phyloP scores from a whole-genome alignment of 2,888 invertebrate species.

The Epirrhoe tristata region DNA sequence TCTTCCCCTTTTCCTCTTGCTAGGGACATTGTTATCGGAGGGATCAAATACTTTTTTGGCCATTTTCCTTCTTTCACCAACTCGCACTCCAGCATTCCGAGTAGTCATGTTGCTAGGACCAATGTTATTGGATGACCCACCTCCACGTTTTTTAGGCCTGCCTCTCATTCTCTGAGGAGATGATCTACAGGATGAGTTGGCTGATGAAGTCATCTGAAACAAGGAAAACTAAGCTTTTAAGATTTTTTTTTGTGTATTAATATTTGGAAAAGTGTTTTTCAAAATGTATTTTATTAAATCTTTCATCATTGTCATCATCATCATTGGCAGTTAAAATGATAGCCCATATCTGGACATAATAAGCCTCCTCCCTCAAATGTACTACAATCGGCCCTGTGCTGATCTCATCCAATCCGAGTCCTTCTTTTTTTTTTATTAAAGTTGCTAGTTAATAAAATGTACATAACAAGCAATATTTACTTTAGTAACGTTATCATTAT shows the following conservation, averaged over 20 bases:
- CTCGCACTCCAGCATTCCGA: constrained; percentile 77
- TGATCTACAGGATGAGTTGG: constrained; percentile 80
- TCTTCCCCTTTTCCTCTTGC: constrained; percentile 88
- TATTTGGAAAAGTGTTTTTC: neutral
- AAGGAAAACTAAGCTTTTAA: neutral
- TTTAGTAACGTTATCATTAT: constrained; percentile 77
- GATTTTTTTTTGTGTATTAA: constrained; percentile 3
- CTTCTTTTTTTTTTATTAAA: too few relatives aligned
- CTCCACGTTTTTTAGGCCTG: constrained; percentile 73
- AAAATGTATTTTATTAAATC: neutral
- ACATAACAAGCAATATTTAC: constrained; percentile 50
- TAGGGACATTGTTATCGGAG: constrained; percentile 92
- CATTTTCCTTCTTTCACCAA: constrained; percentile 88
- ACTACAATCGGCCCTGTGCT: too few relatives aligned
- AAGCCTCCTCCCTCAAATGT: too few relatives aligned
- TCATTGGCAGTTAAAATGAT: too few relatives aligned
- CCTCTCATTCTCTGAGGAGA: constrained; percentile 80
- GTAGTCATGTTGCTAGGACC: constrained; percentile 59
- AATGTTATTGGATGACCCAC: constrained; percentile 61
- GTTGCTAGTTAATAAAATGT: neutral
- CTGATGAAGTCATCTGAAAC: constrained; percentile 80
- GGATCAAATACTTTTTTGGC: constrained; percentile 95
- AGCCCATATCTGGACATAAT: too few relatives aligned
- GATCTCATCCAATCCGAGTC: too few relatives aligned
- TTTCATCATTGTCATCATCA: too few relatives aligned